Percentiles rank a stretch among this genome's conserved stretches.
Evolutionary conservation across 2,797 vertebrate species (phyloP).

Genomic region (Hyperoplus lanceolatus): DNA sequence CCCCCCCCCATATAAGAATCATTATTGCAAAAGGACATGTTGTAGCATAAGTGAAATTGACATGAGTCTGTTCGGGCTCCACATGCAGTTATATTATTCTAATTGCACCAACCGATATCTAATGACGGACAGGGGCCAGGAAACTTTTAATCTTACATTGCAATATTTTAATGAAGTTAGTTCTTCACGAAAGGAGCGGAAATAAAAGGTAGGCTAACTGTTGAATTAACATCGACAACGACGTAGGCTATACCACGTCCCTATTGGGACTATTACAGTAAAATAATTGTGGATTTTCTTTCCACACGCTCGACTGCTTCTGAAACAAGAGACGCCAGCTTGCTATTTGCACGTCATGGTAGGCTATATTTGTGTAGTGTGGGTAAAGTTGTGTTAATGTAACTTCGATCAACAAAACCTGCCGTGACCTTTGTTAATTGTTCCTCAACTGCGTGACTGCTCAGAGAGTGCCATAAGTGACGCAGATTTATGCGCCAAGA

Average conservation of each 20-base stretch:
- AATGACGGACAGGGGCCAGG: constrained; percentile 26
- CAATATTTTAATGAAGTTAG: not conserved
- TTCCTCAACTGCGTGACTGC: constrained; percentile 59
- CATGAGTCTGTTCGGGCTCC: constrained; percentile 47
- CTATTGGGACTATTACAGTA: not conserved
- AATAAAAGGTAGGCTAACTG: no score
- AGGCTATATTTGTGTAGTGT: not conserved
- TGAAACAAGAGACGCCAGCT: not conserved
- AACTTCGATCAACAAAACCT: constrained; percentile 33
- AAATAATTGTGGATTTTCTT: not conserved
- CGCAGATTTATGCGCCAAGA: constrained; percentile 65
- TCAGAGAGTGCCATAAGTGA: constrained; percentile 58
- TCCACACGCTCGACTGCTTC: not conserved
- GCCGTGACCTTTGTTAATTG: constrained; percentile 71
- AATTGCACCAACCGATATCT: constrained; percentile 53
- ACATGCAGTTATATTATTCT: constrained; percentile 64
- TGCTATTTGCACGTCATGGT: not conserved
- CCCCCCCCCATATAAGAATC: constrained; percentile 45
- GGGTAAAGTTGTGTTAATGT: constrained; percentile 22
- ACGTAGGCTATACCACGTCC: not conserved
- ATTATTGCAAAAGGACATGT: constrained; percentile 49
- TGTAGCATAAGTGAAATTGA: constrained; percentile 46
- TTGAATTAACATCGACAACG: constrained; percentile 6
- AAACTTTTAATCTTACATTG: constrained; percentile 13
- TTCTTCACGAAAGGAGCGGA: no score